Evolutionary conservation across 2,797 vertebrate genomes (phyloP).

Genomic region (Coilia nasus): DNA sequence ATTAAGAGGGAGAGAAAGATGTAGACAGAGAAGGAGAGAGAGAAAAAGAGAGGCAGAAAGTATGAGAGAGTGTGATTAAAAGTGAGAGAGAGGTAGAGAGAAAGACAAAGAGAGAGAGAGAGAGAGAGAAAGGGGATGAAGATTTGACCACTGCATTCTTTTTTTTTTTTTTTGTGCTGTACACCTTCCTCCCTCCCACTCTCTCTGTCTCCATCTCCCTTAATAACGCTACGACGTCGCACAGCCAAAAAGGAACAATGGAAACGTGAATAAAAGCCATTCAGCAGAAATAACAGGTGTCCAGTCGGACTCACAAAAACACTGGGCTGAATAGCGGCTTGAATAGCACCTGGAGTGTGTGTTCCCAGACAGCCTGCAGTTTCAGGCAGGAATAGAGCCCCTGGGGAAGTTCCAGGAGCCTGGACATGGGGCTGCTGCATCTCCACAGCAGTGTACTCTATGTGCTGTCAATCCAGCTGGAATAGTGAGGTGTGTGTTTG

Average conservation of each 20-base stretch:
- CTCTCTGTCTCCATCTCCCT: background rate
- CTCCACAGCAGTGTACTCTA: background rate
- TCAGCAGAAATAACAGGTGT: constrained; percentile 21
- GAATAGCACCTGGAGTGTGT: background rate
- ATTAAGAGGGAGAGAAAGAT: no score
- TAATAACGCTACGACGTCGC: background rate
- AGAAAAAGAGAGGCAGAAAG: background rate
- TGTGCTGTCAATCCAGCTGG: background rate
- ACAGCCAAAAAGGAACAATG: background rate
- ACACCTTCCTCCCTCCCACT: background rate
- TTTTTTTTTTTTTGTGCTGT: background rate
- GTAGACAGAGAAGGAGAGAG: background rate
- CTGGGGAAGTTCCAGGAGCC: background rate
- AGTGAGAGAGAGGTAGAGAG: background rate
- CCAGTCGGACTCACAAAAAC: background rate
- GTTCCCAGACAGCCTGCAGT: background rate
- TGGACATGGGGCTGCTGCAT: background rate
- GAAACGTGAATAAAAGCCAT: background rate
- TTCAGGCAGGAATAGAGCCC: background rate
- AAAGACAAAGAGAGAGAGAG: background rate
- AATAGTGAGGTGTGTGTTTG: background rate
- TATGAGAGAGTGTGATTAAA: no score
- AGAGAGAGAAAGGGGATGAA: background rate
- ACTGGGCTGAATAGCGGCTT: background rate
- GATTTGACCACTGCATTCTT: background rate